Conservation (phyloP, 2,113 vertebrate genomes). For the Halcyon senegalensis region DNA sequence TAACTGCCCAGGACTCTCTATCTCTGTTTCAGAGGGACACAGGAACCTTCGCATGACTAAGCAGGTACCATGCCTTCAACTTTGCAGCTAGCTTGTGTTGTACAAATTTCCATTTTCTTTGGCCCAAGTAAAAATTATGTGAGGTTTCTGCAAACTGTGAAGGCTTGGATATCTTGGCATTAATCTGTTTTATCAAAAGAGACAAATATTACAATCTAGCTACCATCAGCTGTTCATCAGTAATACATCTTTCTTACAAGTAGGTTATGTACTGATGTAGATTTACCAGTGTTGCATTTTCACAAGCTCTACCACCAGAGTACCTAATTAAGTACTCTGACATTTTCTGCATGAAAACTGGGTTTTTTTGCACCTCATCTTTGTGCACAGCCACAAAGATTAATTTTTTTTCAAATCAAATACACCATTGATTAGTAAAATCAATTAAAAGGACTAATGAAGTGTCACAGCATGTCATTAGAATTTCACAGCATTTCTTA, state of each 20-base stretch:
- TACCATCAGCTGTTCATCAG: slow-evolving; percentile 3
- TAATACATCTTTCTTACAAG: not conserved
- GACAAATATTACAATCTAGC: slow-evolving; percentile 48
- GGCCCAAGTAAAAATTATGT: slow-evolving; percentile 53
- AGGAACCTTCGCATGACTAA: slow-evolving; percentile 91
- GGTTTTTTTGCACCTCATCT: not conserved
- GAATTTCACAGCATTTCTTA: slow-evolving; percentile 10
- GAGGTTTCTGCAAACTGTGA: slow-evolving; percentile 74
- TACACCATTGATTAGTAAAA: slow-evolving; percentile 2
- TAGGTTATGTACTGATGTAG: not conserved
- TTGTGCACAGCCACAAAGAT: not conserved
- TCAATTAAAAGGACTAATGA: slow-evolving; percentile 47
- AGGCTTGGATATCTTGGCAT: slow-evolving; percentile 69
- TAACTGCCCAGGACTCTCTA: slow-evolving; percentile 79
- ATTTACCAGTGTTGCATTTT: slow-evolving; percentile 7
- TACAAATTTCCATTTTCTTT: slow-evolving; percentile 66
- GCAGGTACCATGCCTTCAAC: slow-evolving; percentile 88
- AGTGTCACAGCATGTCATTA: slow-evolving; percentile 30
- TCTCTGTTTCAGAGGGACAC: slow-evolving; percentile 97
- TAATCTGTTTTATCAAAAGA: slow-evolving; percentile 46
- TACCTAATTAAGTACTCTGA: not conserved
- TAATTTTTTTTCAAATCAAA: not conserved
- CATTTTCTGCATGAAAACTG: slow-evolving; percentile 28
- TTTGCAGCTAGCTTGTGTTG: slow-evolving; percentile 69
- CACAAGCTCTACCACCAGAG: slow-evolving; percentile 43